Evolutionary conservation across 2,888 invertebrate species (phyloP), one percentile per base, ranked within the genome.

Genomic region (Dichetophora obliterata): DNA sequence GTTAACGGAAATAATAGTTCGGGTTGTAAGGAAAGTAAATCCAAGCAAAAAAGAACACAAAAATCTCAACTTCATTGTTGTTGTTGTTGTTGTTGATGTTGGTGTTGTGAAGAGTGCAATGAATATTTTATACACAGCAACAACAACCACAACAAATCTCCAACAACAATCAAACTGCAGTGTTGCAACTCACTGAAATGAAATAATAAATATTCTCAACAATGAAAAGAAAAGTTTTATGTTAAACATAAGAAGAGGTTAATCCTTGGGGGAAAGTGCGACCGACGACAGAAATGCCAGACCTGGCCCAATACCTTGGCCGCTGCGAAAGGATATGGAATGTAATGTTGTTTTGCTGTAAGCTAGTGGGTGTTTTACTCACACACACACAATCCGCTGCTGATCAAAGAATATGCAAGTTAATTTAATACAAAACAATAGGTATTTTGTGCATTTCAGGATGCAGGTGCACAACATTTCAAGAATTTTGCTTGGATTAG

Each of bases 291-390:
- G 59, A 27, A 61, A 63, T 73, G 61, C 61, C 61, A 73, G 61
- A 61, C 31, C 63, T 22, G 11, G 43, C 11, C 14, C 43, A 43
- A 43, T 11, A n/a, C n/a, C 11, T 43, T 11, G 43, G 43, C 43
- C 43, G 14, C 6, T 43, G 14, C 3, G 6, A 43, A 43, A 14
- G 43, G 11, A 43, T 43, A 14, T 14, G 54, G 19, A 19, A 19
- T 19, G 76, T 80, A 75, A 71, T 74, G 76, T 78, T 80, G 78
- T 78, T 76, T 75, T 78, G 77, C 76, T 80, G 77, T 77, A 77
- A 80, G 77, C 78, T 80, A 8, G 54, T 22, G n/a, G 11, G 11
- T n/a, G 8, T 8, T 8, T 3, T 16, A 19, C 19, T 3, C 54
- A 19, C 19, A 54, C 54, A 54, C 19, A 31, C 31, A 31, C 16